phyloP scores from a whole-genome alignment of 2,888 invertebrate species.

The Mystacides longicornis region DNA sequence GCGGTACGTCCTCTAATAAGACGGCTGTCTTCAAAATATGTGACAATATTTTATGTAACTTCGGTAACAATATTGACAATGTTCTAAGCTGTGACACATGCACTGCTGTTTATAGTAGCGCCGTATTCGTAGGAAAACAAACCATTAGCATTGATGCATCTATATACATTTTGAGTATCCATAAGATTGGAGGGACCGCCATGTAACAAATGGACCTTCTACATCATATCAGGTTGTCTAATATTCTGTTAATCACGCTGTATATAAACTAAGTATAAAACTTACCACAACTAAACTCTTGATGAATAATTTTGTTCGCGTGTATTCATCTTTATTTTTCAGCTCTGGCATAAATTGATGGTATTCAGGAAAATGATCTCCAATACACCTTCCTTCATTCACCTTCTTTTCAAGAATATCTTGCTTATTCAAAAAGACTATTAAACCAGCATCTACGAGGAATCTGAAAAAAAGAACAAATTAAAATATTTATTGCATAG shows the following conservation, averaged over 20 bases:
- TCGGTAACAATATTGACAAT: no score
- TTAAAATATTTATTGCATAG: no score
- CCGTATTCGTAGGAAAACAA: not conserved
- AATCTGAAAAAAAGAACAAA: conserved; percentile 45
- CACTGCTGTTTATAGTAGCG: no score
- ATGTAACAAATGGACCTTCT: no score
- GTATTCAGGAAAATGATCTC: conserved; percentile 61
- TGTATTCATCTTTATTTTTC: conserved; percentile 51
- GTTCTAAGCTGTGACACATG: no score
- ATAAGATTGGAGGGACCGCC: no score
- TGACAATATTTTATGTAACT: no score
- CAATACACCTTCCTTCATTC: conserved; percentile 55
- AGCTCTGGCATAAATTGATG: conserved; percentile 35
- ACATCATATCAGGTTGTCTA: no score
- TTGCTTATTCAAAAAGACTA: conserved; percentile 78
- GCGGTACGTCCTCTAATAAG: no score
- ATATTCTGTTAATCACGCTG: no score
- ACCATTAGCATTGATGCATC: not conserved
- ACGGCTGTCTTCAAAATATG: no score
- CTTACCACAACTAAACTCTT: conserved; percentile 55
- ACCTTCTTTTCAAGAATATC: conserved; percentile 68
- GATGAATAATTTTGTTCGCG: conserved; percentile 59
- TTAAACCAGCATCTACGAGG: conserved; percentile 64
- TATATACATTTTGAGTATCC: no score
- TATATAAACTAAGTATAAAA: not conserved